phyloP scores from a whole-genome alignment of 2,113 vertebrate genomes.

The Myotis yumanensis region DNA sequence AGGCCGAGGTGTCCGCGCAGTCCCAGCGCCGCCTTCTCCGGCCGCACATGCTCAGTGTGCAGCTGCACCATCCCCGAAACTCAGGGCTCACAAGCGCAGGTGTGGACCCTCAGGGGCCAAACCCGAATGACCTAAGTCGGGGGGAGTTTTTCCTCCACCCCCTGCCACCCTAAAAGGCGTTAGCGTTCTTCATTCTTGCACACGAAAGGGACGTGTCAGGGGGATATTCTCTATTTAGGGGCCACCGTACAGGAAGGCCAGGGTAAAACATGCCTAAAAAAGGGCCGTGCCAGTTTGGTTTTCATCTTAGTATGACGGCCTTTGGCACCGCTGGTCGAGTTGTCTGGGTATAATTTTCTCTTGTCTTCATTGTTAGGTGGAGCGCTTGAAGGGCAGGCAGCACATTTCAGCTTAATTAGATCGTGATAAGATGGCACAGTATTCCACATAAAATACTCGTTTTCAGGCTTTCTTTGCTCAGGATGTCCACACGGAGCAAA shows the following conservation, averaged over 20 bases:
- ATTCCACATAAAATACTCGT: background rate
- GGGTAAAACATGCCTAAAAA: background rate
- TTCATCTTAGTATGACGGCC: background rate
- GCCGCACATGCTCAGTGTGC: accelerated
- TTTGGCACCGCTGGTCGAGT: background rate
- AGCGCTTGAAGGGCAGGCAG: background rate
- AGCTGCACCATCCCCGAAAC: accelerated
- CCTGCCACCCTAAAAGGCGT: background rate
- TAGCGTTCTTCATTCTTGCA: background rate
- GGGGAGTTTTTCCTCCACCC: background rate
- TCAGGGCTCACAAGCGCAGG: accelerated
- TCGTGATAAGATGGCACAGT: background rate
- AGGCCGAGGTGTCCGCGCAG: accelerated
- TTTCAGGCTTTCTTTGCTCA: background rate
- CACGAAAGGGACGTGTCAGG: accelerated
- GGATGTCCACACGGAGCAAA: background rate
- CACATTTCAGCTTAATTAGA: background rate
- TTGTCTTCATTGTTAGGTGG: background rate
- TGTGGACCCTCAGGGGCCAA: accelerated
- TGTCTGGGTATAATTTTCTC: background rate
- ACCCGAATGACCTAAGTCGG: accelerated
- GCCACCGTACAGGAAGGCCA: background rate
- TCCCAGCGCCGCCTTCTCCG: accelerated
- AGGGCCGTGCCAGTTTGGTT: background rate
- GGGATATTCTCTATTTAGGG: background rate